phyloP scores from a whole-genome alignment of 2,888 invertebrate species.

The Phaedon cochleariae region DNA sequence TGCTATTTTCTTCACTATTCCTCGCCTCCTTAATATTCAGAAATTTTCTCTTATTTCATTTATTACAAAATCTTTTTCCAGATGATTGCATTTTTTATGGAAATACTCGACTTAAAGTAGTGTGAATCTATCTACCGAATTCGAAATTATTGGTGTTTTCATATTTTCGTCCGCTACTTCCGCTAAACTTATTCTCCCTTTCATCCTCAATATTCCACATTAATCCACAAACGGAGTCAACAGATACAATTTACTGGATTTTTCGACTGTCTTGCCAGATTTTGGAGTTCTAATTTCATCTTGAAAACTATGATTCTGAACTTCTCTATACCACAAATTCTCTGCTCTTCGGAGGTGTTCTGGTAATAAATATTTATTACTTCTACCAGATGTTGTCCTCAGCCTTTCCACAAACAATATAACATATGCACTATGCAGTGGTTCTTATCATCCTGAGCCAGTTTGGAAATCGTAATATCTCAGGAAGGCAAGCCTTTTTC shows the following conservation, averaged over 20 bases:
- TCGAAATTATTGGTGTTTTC: neutral
- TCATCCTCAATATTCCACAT: neutral
- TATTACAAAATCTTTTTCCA: neutral
- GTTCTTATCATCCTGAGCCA: neutral
- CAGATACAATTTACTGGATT: neutral
- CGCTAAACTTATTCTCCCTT: neutral
- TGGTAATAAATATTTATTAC: neutral
- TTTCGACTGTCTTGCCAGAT: neutral
- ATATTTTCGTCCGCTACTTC: neutral
- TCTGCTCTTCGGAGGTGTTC: neutral
- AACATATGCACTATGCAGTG: neutral
- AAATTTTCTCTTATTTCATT: neutral
- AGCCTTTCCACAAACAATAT: neutral
- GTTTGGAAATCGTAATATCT: neutral
- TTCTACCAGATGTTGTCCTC: neutral
- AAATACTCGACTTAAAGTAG: neutral
- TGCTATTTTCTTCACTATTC: neutral
- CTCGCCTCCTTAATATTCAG: neutral
- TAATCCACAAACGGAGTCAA: neutral
- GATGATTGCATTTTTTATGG: neutral
- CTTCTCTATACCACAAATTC: neutral
- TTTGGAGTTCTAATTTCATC: neutral
- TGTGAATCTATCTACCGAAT: neutral
- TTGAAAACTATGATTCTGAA: neutral
- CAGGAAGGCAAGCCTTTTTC: neutral